Percentiles rank a stretch among this genome's conserved stretches.
Conservation (phyloP, 2,888 invertebrate species). For the Eupithecia abbreviata region DNA sequence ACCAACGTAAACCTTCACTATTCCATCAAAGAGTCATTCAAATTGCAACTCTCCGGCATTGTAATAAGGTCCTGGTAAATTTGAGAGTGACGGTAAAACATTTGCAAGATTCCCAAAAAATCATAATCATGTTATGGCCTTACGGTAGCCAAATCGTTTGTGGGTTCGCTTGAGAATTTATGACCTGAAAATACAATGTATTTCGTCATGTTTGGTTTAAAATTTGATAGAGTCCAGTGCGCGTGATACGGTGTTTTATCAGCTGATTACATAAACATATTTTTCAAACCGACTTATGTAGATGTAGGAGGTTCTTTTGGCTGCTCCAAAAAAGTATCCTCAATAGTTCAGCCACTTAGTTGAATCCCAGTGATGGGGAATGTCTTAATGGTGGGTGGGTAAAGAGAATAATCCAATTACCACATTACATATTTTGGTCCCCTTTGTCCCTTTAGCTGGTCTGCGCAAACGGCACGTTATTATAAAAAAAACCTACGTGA, state of each 20-base stretch:
- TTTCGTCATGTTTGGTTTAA: constrained; percentile 33
- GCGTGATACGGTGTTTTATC: constrained; percentile 32
- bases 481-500: too few relatives aligned
- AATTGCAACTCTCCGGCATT: constrained; percentile 46
- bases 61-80: constrained; percentile 35
- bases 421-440: too few relatives aligned
- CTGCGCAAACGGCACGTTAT: too few relatives aligned
- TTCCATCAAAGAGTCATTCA: constrained; percentile 3
- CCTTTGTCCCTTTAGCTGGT: too few relatives aligned
- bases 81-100: constrained; percentile 16
- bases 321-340: too few relatives aligned
- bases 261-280: constrained; percentile 35
- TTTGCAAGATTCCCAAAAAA: constrained; percentile 55
- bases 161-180: constrained; percentile 59
- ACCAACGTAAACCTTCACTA: constrained; percentile 43
- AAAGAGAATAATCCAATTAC: too few relatives aligned
- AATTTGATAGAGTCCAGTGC: constrained; percentile 34
- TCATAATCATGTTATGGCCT: constrained; percentile 72
- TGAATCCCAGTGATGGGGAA: too few relatives aligned
- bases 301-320: too few relatives aligned
- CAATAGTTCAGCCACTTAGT: too few relatives aligned
- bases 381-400: too few relatives aligned
- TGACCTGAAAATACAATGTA: constrained; percentile 42
- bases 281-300: not conserved
- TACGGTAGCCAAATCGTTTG: constrained; percentile 75